These are phyloP conservation scores for Drosophila gaucha DNA, from an alignment of 2,888 invertebrate species.

Conservation along the genomic window DNA sequence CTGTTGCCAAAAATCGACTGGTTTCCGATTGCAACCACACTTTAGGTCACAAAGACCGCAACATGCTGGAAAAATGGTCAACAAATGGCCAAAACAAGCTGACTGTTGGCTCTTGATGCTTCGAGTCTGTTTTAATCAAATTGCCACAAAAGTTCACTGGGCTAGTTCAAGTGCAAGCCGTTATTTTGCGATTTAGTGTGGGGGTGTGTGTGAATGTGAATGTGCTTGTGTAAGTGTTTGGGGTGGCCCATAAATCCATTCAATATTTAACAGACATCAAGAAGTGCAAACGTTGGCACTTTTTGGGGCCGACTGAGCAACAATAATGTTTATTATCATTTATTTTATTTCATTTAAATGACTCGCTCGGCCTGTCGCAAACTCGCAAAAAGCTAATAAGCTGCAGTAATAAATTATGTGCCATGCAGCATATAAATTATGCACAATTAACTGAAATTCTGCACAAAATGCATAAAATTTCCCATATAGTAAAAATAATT, in stretches of 20 bases:
- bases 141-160: conserved; percentile 54
- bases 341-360: conserved; percentile 80
- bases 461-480: conserved; percentile 74
- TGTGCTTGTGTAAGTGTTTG: conserved; percentile 18
- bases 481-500: conserved; percentile 46
- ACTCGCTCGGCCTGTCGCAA: conserved; percentile 52
- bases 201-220: conserved; percentile 1
- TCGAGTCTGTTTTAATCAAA: conserved; percentile 72
- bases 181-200: conserved; percentile 49
- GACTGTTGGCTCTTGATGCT: conserved; percentile 39
- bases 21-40: conserved; percentile 27
- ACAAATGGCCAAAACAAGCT: conserved; percentile 47
- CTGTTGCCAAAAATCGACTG: conserved; percentile 19
- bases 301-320: conserved; percentile 58
- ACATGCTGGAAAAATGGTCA: conserved; percentile 42
- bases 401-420: conserved; percentile 81
- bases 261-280: conserved; percentile 70
- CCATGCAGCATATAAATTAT: conserved; percentile 78
- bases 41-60: conserved; percentile 35
- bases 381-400: conserved; percentile 73
- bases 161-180: conserved; percentile 61
- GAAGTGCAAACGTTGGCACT: conserved; percentile 74
- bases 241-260: conserved; percentile 66
- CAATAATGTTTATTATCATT: conserved; percentile 79
- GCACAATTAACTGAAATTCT: conserved; percentile 73